These are phyloP conservation scores for Hydra vulgaris DNA, from an alignment of 30 jellyfish, hydroid and myxozoan genomes.

Conservation along the genomic window DNA sequence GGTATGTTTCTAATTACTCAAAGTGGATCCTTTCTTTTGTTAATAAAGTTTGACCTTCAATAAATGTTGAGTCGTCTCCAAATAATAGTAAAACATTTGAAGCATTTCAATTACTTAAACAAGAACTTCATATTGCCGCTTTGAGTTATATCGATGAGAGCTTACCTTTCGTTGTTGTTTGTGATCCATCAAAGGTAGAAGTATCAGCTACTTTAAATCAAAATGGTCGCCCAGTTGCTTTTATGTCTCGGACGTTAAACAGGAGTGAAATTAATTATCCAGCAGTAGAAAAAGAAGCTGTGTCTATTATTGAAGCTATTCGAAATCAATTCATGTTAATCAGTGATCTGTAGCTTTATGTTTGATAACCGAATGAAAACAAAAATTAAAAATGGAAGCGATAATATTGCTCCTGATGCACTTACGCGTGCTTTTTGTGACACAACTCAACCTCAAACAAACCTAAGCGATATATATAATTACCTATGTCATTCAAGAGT, in stretches of 20 bases:
- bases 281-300: conserved; percentile 70
- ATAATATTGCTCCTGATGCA: conserved; percentile 58
- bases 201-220: conserved; percentile 66
- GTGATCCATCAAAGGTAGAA: too few species aligned
- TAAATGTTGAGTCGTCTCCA: conserved; percentile 7
- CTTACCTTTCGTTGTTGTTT: too few species aligned
- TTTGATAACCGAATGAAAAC: conserved; percentile 34
- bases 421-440: conserved; percentile 45
- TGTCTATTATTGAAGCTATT: conserved; percentile 44
- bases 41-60: conserved; percentile 24
- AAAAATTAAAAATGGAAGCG: conserved; percentile 62
- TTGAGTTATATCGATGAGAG: too few species aligned
- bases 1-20: conserved; percentile 34
- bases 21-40: too few species aligned
- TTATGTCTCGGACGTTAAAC: too few species aligned
- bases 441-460: too few species aligned
- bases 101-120: conserved; percentile 22
- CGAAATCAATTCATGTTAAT: conserved; percentile 40
- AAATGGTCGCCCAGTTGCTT: conserved; percentile 70
- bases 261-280: conserved; percentile 32
- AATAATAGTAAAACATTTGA: not conserved
- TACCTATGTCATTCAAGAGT: too few species aligned
- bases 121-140: too few species aligned
- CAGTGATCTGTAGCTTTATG: conserved; percentile 77
- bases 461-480: too few species aligned